Evolutionary conservation across 2,888 invertebrate species (phyloP), one percentile per base, ranked within the genome.

Genomic region (Xestia xanthographa): DNA sequence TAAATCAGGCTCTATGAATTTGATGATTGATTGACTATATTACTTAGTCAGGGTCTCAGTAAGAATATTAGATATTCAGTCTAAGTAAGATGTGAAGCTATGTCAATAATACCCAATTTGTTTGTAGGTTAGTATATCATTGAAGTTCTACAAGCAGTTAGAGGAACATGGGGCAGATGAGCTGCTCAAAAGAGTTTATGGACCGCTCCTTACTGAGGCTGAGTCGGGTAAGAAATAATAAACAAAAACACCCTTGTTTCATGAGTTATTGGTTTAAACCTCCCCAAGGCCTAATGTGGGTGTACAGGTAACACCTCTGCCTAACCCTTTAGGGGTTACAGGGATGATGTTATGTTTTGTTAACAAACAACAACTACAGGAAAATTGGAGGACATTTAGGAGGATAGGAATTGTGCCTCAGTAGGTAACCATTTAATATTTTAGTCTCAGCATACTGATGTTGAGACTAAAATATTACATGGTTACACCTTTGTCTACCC

Each of bases 141-240:
- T 99, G 92, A 99, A 99, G 97, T 99, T 99, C 97, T 99, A 99
- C 95, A 98, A 99, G 96, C 99, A 99, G 96, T 97, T 99, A 92
- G 99, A 99, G 97, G 98, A 99, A 94, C 99, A 99, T 97, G 99
- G 99, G 83, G 99, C 99, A 74, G 99, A 99, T 97, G 98, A 99
- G 96, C 97, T 99, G 87, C 97, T 99, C 87, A 98, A 98, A 97
- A 97, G 98, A 94, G 98, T 98, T 93, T 99, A 99, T 96, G 99
- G 99, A 78, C 96, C 97, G 80, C 97, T 98, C 88, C 97, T 99
- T 82, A 97, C 98, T 80, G 97, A 98, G 78, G 97, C 99, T 69
- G 99, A 99, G 96, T 98, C 98, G 93, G 99, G 98, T 98, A 96
- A 94, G 85, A 62, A 29, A 29, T 34, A 29, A 29, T 5, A 26